Base-by-base conservation (phyloP, 2,888 invertebrate species). In the Nasonia oneida region DNA sequence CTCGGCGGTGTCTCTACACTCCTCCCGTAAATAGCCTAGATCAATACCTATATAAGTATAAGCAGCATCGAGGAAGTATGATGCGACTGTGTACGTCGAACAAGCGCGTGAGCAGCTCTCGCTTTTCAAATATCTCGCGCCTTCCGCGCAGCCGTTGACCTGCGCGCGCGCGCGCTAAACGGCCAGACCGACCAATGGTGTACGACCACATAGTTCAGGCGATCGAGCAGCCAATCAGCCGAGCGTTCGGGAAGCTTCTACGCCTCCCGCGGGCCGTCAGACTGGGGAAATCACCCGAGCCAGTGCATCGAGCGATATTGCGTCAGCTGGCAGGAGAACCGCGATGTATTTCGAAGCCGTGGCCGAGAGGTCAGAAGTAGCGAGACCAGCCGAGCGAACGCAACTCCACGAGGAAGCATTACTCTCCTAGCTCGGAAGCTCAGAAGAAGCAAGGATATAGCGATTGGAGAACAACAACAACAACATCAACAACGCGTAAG, bases 191-290 rank as follows among this genome's bases (percentile, higher is more conserved):
- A 8, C 87, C 87, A 87, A 87, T 85, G 61, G 67, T 78, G 39
- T 12, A n/a, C 3, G 8, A 74, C 80, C 87, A 87, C 87, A 82
- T 85, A 39, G 77, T 76, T 18, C 47, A 64, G 37, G 14, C 80
- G 39, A 78, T 50, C 14, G 15, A 37, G 1, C n/a, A 8, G n/a
- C 84, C 86, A 84, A 86, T 84, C 37, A n/a, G 5, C 57, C 2
- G 4, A 0, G 14, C 37, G 23, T 67, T 81, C 75, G 14, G 29
- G 73, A 83, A 73, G 2, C 1, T 86, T 83, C 86, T 23, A 67
- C 74, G 70, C 61, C 84, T 74, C 15, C 61, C 82, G 39, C n/a
- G 1, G 37, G 37, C 37, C 37, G 37, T 37, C 37, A 37, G 3
- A 23, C 14, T 14, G 39, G n/a, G 15, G 0, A n/a, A 15, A 15